Conservation (phyloP, 2,797 vertebrate genomes). For the Pteropus rufus region DNA sequence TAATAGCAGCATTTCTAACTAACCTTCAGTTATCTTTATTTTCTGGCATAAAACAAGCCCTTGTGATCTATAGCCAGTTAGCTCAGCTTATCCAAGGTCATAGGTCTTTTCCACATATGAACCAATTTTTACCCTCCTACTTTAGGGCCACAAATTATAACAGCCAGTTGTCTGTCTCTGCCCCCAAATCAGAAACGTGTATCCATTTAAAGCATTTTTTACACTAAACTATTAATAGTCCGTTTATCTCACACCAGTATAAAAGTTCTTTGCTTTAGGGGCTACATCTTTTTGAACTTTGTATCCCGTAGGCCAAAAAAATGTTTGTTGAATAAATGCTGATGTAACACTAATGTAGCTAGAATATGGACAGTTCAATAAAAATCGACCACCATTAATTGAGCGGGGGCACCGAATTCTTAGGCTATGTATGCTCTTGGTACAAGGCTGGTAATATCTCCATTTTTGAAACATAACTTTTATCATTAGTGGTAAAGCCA, state of each 20-base stretch:
- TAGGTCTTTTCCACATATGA: background rate
- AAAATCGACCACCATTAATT: background rate
- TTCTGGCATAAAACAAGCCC: conserved; percentile 7
- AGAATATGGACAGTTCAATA: background rate
- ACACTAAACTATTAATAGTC: background rate
- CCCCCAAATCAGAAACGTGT: background rate
- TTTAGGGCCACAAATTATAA: background rate
- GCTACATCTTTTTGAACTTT: background rate
- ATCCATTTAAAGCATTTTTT: background rate
- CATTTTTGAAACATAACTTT: background rate
- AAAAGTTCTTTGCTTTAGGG: background rate
- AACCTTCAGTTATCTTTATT: background rate
- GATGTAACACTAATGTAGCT: background rate
- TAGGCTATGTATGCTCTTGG: background rate
- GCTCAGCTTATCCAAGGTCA: background rate
- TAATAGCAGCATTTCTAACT: background rate
- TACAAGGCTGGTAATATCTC: background rate
- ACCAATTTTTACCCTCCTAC: background rate
- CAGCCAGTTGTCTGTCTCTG: background rate
- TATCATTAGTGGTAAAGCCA: background rate
- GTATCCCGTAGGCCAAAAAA: background rate
- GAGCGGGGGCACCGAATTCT: background rate
- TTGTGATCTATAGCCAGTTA: background rate
- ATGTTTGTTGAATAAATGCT: background rate
- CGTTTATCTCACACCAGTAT: background rate